A percentile compares a stretch with the other conserved stretches of the same genome.
These are phyloP conservation scores for Ernsta delagoae DNA, from an alignment of 2,888 invertebrate genomes.

Conservation along the genomic window DNA sequence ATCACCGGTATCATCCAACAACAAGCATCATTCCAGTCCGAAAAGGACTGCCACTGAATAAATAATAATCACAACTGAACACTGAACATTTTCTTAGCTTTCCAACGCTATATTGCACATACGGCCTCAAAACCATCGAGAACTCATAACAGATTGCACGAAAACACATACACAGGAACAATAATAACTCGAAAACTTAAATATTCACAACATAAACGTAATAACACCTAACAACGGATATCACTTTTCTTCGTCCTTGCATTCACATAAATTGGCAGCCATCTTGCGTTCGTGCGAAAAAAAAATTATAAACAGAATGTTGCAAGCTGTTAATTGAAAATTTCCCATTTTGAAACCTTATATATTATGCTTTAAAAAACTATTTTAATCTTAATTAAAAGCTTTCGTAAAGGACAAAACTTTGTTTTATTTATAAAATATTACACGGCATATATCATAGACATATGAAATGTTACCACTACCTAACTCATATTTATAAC, in stretches of 20 bases:
- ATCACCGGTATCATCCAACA: slow-evolving; percentile 80
- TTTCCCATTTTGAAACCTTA: slow-evolving; percentile 40
- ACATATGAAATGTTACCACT: too few relatives aligned
- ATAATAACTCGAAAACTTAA: slow-evolving; percentile 64
- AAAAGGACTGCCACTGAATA: slow-evolving; percentile 77
- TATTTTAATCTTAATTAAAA: too few relatives aligned
- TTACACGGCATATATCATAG: too few relatives aligned
- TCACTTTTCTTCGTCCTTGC: slow-evolving; percentile 80
- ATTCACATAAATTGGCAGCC: slow-evolving; percentile 83
- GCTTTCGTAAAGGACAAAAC: too few relatives aligned
- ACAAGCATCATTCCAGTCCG: slow-evolving; percentile 76
- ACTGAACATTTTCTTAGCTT: slow-evolving; percentile 78
- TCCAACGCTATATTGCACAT: slow-evolving; percentile 77
- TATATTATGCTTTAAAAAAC: too few relatives aligned
- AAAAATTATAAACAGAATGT: slow-evolving; percentile 62
- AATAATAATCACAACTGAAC: slow-evolving; percentile 83
- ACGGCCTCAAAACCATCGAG: slow-evolving; percentile 70
- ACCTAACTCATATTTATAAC: too few relatives aligned
- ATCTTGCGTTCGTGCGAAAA: slow-evolving; percentile 81
- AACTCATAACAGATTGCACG: slow-evolving; percentile 79
- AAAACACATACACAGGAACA: slow-evolving; percentile 72
- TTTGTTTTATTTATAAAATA: too few relatives aligned
- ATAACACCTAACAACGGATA: slow-evolving; percentile 71
- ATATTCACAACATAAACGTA: slow-evolving; percentile 69
- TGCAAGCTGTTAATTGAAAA: slow-evolving; percentile 52